These are phyloP conservation scores for Pandemis heparana DNA, from an alignment of 2,888 invertebrate species.

Conservation along the genomic window DNA sequence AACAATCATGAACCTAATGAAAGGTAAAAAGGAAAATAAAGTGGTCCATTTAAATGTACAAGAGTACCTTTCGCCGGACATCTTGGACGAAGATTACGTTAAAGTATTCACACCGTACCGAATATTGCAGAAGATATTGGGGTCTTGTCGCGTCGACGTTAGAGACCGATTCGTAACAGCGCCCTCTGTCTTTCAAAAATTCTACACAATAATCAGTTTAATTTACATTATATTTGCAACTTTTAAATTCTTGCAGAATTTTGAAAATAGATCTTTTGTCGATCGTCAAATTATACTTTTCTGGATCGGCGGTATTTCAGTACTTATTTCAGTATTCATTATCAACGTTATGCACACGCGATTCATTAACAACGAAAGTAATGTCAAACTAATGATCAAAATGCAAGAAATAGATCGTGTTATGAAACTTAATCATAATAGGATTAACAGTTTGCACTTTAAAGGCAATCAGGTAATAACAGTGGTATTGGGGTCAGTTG, in stretches of 20 bases:
- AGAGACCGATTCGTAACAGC: slow-evolving; percentile 32
- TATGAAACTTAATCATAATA: slow-evolving; percentile 60
- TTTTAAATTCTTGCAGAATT: background rate
- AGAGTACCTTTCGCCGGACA: slow-evolving; percentile 39
- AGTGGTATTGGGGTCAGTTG: slow-evolving; percentile 38
- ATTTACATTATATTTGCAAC: background rate
- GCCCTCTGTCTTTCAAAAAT: slow-evolving; percentile 14
- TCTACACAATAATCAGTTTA: slow-evolving; percentile 7
- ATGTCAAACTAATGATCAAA: slow-evolving; percentile 59
- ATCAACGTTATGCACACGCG: slow-evolving; percentile 59
- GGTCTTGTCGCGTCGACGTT: slow-evolving; percentile 45
- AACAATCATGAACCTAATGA: background rate
- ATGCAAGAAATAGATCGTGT: slow-evolving; percentile 65
- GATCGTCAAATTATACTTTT: slow-evolving; percentile 26
- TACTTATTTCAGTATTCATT: slow-evolving; percentile 46
- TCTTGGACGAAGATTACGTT: slow-evolving; percentile 47
- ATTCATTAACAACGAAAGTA: slow-evolving; percentile 59
- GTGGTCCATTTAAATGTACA: background rate
- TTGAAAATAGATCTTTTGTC: slow-evolving; percentile 9
- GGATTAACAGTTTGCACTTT: slow-evolving; percentile 52
- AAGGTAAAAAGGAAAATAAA: slow-evolving; percentile 10
- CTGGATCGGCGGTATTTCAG: slow-evolving; percentile 38
- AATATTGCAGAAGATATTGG: slow-evolving; percentile 38
- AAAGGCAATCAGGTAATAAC: slow-evolving; percentile 48
- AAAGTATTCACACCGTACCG: slow-evolving; percentile 39